Evolutionary conservation across 2,113 vertebrate genomes (phyloP).

Genomic region (Diadophis punctatus): DNA sequence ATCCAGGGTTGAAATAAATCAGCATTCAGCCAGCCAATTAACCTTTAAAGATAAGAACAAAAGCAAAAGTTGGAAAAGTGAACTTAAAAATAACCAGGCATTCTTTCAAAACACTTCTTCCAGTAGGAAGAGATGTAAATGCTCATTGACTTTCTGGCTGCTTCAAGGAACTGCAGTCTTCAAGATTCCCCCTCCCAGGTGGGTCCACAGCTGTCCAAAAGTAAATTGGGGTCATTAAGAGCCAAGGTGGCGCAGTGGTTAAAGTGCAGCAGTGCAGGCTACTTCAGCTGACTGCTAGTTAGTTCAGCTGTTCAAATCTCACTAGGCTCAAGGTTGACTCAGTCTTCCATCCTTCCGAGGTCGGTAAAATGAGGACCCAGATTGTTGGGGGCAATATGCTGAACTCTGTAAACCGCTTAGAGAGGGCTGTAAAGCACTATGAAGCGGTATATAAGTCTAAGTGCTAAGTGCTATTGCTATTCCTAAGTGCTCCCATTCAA

Average conservation of each 20-base stretch:
- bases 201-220: neutral
- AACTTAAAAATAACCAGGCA: neutral
- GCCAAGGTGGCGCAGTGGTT: too few species aligned
- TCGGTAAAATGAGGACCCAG: too few species aligned
- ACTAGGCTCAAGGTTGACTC: too few species aligned
- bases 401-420: too few species aligned
- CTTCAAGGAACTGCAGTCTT: neutral
- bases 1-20: neutral
- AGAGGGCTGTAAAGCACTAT: too few species aligned
- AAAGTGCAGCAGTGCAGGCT: too few species aligned
- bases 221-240: neutral
- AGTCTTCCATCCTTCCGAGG: too few species aligned
- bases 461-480: too few species aligned
- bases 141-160: neutral
- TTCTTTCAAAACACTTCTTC: neutral
- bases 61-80: neutral
- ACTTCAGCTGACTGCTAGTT: too few species aligned
- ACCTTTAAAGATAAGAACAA: neutral
- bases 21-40: neutral
- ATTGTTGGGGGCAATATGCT: too few species aligned
- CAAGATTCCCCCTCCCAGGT: neutral
- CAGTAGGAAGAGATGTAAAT: neutral
- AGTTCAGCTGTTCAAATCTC: too few species aligned
- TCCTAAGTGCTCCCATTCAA: neutral
- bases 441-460: too few species aligned